Conservation (phyloP, 35 echinoderm and acorn worm genomes). For the Diadema setosum region DNA sequence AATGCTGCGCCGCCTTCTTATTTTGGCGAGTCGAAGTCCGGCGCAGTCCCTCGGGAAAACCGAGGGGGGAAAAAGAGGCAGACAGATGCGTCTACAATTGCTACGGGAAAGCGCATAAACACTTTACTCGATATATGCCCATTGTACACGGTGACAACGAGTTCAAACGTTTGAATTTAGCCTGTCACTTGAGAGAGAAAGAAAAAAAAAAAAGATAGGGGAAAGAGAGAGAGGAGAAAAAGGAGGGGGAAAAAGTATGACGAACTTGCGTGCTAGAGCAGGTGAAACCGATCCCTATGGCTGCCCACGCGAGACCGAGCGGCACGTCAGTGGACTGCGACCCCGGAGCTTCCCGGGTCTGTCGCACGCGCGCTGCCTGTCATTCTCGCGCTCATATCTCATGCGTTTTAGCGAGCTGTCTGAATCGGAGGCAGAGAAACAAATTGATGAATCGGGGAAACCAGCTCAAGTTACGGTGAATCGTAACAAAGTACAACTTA, state of each 20-base stretch:
- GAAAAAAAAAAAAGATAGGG: not conserved
- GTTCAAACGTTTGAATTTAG: too few species aligned
- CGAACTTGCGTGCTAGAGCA: not conserved
- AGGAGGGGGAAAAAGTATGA: not conserved
- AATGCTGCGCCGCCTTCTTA: too few species aligned
- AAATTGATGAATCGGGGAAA: constrained; percentile 15
- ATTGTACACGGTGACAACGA: too few species aligned
- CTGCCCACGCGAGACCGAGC: constrained; percentile 7
- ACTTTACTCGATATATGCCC: too few species aligned
- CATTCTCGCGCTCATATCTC: not conserved
- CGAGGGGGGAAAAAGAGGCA: too few species aligned
- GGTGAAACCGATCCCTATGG: not conserved
- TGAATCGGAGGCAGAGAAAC: not conserved
- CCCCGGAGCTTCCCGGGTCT: not conserved
- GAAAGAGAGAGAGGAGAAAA: not conserved
- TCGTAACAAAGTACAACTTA: not conserved
- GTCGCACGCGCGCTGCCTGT: constrained; percentile 17
- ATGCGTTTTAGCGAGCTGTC: not conserved
- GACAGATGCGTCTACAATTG: too few species aligned
- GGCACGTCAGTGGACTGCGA: not conserved
- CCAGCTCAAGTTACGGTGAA: not conserved
- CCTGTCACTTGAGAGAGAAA: too few species aligned
- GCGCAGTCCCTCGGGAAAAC: too few species aligned
- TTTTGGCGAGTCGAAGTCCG: too few species aligned
- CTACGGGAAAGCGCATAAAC: too few species aligned